Evolutionary conservation across 2,113 vertebrate genomes (phyloP), one percentile per base, ranked within the genome.

Genomic region (Fulica atra): DNA sequence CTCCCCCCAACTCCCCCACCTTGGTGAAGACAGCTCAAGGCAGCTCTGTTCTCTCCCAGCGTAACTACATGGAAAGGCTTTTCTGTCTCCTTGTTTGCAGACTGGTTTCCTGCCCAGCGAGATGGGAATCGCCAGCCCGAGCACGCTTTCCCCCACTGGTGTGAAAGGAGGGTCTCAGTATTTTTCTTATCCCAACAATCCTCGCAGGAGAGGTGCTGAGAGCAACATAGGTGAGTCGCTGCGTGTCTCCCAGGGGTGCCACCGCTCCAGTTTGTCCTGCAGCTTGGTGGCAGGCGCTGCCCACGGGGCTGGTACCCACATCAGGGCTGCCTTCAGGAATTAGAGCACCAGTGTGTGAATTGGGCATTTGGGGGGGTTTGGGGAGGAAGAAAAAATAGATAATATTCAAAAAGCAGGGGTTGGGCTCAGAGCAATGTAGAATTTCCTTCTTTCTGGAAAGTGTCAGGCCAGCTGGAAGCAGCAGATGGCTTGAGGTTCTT

Each of bases 141-240:
- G 99, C 97, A 98, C 99, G 0, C 98, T 99, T 89, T 99, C 99
- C 50, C 99, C 99, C 56, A 99, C 99, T 0, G 99, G 98, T 53
- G 91, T 98, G 56, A 99, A 99, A 96, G 98, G 98, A 11, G 97
- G 98, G 61, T 98, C 99, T 57, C 99, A 99, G 96, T 99, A 99
- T 98, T 99, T 99, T 95, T 97, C 99, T 11, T 99, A 99, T 93
- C 95, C 99, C 69, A 98, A 98, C 97, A 99, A 99, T 92, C 98
- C 99, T 91, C 98, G 99, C 85, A 98, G 99, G 96, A 98, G 99
- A 97, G 98, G 99, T 11, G 98, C 99, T 14, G 99, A 99, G 25
- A 97, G 98, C 94, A 96, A 89, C 96, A 98, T 99, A 88, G 99
- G 99, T 99, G 97, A 97, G 98, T 96, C 8, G 0, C 84, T 50